Evolutionary conservation across 1,140 invertebrate species (phyloP).

Genomic region (Nasonia vitripennis): DNA sequence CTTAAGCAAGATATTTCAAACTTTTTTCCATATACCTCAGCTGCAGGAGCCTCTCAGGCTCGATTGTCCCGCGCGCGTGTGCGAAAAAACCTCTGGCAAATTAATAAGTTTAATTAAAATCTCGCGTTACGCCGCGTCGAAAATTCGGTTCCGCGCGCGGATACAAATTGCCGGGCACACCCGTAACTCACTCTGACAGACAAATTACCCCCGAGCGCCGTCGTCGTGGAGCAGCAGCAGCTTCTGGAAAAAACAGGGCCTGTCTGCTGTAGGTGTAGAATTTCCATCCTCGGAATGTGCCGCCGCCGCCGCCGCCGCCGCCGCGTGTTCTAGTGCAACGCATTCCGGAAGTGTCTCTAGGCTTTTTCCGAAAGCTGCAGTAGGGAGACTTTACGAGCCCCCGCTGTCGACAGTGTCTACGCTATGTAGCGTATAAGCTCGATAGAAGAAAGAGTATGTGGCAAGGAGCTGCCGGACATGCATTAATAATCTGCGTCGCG

Average conservation of each 20-base stretch:
- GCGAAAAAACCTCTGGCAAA: not conserved
- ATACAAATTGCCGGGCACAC: slow-evolving; percentile 21
- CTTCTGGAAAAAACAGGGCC: slow-evolving; percentile 14
- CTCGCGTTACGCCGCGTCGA: slow-evolving; percentile 24
- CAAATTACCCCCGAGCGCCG: not conserved
- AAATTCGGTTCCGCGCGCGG: not conserved
- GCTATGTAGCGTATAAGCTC: not conserved
- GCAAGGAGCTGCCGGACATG: not conserved
- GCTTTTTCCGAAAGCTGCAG: not conserved
- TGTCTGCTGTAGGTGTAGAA: not conserved
- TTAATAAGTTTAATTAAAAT: slow-evolving; percentile 35
- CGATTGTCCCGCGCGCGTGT: not conserved
- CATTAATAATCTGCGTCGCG: slow-evolving; percentile 9
- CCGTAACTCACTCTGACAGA: slow-evolving; percentile 29
- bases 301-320: not conserved
- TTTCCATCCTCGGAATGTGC: slow-evolving; percentile 1
- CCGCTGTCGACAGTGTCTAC: not conserved
- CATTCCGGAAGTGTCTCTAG: slow-evolving; percentile 12
- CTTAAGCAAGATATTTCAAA: slow-evolving; percentile 31
- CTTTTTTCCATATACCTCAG: slow-evolving; percentile 1
- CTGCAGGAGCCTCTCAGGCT: not conserved
- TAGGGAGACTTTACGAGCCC: not conserved
- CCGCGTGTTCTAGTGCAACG: not conserved
- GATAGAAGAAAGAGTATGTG: not conserved
- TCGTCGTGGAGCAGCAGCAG: not conserved